Conservation (phyloP, 2,888 invertebrate species). For the Lepidocyrtinus sp. region DNA sequence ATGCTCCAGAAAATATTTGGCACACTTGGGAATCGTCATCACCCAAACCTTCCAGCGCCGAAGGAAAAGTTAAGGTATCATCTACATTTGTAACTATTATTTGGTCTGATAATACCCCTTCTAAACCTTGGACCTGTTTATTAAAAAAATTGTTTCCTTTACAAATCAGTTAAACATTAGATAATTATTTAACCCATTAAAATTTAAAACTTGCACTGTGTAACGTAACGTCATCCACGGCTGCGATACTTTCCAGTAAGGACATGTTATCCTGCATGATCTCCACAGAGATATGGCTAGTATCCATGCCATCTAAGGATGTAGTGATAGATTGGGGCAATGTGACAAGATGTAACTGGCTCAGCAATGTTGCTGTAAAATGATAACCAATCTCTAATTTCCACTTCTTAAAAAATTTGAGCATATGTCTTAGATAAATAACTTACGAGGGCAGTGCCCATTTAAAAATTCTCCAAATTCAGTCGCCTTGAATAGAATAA, state of each 20-base stretch:
- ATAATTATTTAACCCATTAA: not conserved
- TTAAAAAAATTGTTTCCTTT: slow-evolving; percentile 8
- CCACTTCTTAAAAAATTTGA: too few relatives aligned
- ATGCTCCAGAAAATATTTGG: slow-evolving; percentile 62
- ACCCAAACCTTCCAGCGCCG: slow-evolving; percentile 59
- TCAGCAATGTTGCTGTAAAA: slow-evolving; percentile 60
- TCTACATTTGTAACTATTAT: slow-evolving; percentile 68
- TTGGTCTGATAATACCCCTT: slow-evolving; percentile 67
- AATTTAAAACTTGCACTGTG: slow-evolving; percentile 51
- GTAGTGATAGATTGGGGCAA: slow-evolving; percentile 46
- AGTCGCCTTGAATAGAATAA: slow-evolving; percentile 3
- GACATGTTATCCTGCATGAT: slow-evolving; percentile 69
- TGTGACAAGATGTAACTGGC: slow-evolving; percentile 64
- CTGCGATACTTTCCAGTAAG: slow-evolving; percentile 67
- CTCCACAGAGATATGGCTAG: slow-evolving; percentile 67
- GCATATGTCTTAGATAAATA: too few relatives aligned
- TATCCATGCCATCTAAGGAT: slow-evolving; percentile 60
- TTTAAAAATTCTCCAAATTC: slow-evolving; percentile 3
- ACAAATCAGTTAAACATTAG: not conserved
- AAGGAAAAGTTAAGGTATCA: slow-evolving; percentile 64
- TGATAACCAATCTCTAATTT: not conserved
- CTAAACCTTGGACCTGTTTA: slow-evolving; percentile 68
- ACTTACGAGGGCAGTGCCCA: not conserved
- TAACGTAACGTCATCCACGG: slow-evolving; percentile 63
- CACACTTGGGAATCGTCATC: slow-evolving; percentile 66